These are phyloP conservation scores for Brachyhypopomus occidentalis DNA, from an alignment of 2,113 vertebrate species.

Conservation along the genomic window DNA sequence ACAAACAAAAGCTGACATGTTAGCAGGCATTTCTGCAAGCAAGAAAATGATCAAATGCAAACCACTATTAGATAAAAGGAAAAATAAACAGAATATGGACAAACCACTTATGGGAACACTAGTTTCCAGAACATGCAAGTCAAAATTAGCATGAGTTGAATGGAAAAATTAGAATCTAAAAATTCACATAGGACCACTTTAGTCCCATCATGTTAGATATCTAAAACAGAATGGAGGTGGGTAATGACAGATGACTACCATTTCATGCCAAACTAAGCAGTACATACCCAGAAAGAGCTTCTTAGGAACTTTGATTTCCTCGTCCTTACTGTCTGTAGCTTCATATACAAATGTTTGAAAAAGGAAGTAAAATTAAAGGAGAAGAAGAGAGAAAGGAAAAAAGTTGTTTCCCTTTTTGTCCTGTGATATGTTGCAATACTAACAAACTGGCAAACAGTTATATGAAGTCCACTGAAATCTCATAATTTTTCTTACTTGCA, in stretches of 20 bases:
- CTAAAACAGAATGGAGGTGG: conserved; percentile 31
- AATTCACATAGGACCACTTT: conserved; percentile 40
- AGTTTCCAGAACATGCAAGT: too few species aligned
- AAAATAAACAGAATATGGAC: too few species aligned
- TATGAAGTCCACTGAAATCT: background rate
- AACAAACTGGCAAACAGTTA: background rate
- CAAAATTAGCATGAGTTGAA: conserved; percentile 18
- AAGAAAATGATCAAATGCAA: too few species aligned
- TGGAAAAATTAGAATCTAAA: conserved; percentile 10
- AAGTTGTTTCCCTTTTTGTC: conserved; percentile 45
- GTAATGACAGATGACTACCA: conserved; percentile 49
- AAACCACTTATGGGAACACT: background rate
- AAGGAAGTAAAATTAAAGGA: conserved; percentile 44
- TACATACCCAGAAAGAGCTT: conserved; percentile 96
- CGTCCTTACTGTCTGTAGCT: conserved; percentile 95
- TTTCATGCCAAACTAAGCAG: conserved; percentile 63
- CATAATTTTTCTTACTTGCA: background rate
- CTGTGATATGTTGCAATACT: conserved; percentile 3
- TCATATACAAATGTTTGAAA: conserved; percentile 63
- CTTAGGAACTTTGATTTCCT: conserved; percentile 89
- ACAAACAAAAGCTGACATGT: background rate
- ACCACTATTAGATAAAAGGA: too few species aligned
- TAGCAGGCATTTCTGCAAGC: background rate
- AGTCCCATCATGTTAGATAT: conserved; percentile 45
- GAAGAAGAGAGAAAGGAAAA: conserved; percentile 51